Evolutionary conservation across 2,113 vertebrate genomes (phyloP).

Genomic region (Cryptomyrus ogoouensis): DNA sequence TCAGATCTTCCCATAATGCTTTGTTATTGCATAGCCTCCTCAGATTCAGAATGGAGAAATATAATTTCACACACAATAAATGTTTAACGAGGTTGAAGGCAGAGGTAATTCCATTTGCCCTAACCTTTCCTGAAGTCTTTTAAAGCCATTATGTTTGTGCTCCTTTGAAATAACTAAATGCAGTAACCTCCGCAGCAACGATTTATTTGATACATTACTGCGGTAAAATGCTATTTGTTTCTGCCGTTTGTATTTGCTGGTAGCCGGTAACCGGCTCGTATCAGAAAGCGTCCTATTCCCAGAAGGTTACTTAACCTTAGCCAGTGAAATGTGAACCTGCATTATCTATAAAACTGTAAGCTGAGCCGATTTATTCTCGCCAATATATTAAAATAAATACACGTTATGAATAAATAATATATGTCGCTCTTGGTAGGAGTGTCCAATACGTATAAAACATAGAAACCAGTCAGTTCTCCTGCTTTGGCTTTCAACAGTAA

Average conservation of each 20-base stretch:
- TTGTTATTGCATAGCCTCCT: background rate
- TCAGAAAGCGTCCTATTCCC: background rate
- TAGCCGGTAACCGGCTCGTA: background rate
- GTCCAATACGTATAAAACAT: background rate
- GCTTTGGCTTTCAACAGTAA: background rate
- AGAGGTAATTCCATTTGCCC: constrained; percentile 9
- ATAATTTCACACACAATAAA: constrained; percentile 15
- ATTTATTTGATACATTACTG: background rate
- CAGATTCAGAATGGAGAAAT: background rate
- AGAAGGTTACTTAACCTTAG: background rate
- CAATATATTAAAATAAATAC: constrained; percentile 7
- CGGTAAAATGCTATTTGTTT: background rate
- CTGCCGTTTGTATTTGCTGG: background rate
- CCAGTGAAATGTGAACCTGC: background rate
- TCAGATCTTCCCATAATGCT: background rate
- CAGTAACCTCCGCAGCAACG: background rate
- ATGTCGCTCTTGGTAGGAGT: background rate
- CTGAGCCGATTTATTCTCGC: background rate
- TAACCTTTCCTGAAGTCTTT: constrained; percentile 1
- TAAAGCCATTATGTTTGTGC: background rate
- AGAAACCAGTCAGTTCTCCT: background rate
- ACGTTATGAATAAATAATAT: background rate
- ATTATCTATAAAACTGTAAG: background rate
- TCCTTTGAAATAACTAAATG: background rate
- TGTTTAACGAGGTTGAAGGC: constrained; percentile 8